Evolutionary conservation across 2,888 invertebrate genomes (phyloP).

Genomic region (Morpho deidamia): DNA sequence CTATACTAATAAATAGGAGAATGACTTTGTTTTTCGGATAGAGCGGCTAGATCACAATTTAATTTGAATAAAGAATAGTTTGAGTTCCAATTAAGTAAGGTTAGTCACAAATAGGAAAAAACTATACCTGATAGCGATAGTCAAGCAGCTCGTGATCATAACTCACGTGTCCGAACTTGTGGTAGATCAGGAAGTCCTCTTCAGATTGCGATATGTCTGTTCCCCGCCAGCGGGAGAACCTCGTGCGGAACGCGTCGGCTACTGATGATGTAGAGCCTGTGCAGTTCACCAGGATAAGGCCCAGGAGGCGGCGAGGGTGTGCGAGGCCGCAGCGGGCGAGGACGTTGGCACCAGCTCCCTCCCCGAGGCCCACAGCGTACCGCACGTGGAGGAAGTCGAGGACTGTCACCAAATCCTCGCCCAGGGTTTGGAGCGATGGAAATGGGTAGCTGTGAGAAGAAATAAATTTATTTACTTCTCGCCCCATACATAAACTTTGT

Average conservation of each 20-base stretch:
- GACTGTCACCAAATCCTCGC: conserved; percentile 89
- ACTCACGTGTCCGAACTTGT: conserved; percentile 95
- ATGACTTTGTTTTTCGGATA: too few species aligned
- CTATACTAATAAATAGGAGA: too few species aligned
- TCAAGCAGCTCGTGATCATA: conserved; percentile 43
- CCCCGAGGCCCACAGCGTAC: conserved; percentile 90
- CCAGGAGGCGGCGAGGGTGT: conserved; percentile 86
- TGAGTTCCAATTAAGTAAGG: not conserved
- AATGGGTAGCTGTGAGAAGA: conserved; percentile 82
- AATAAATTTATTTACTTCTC: too few species aligned
- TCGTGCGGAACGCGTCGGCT: conserved; percentile 89
- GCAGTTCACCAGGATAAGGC: conserved; percentile 91
- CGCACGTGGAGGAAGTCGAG: conserved; percentile 90
- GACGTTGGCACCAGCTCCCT: conserved; percentile 93
- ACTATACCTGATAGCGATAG: conserved; percentile 61
- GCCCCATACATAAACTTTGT: too few species aligned
- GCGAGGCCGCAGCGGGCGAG: conserved; percentile 90
- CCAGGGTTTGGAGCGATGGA: conserved; percentile 88
- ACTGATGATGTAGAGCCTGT: conserved; percentile 92
- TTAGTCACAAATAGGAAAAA: conserved; percentile 43
- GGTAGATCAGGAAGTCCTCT: conserved; percentile 91
- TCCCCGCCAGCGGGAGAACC: conserved; percentile 91
- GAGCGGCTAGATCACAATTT: not conserved
- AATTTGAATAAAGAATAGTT: too few species aligned
- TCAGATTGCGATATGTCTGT: conserved; percentile 91